These are phyloP conservation scores for Dione juno DNA, from an alignment of 2,888 invertebrate species.

Conservation along the genomic window DNA sequence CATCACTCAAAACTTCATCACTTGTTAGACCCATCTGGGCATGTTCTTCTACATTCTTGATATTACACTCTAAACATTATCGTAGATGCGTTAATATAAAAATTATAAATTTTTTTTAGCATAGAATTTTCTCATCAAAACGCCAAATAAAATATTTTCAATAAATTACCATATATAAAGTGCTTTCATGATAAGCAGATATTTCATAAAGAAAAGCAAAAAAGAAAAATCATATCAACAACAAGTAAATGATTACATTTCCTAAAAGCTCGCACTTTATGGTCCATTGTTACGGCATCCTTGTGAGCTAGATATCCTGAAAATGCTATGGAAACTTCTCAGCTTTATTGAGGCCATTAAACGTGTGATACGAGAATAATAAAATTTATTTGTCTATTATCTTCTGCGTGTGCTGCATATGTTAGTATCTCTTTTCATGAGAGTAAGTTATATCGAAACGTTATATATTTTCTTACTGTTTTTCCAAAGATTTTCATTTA, in stretches of 20 bases:
- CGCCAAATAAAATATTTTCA: no score
- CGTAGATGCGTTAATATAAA: no score
- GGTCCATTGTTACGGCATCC: conserved; percentile 18
- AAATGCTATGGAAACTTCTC: conserved; percentile 21
- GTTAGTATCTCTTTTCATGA: background rate
- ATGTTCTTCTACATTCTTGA: no score
- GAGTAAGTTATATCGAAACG: no score
- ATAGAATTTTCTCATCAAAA: no score
- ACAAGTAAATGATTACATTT: conserved; percentile 19
- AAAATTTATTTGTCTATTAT: background rate
- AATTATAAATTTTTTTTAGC: no score
- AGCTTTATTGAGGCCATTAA: conserved; percentile 3
- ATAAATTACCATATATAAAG: no score
- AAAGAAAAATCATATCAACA: background rate
- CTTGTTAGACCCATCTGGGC: no score
- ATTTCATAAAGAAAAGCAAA: conserved; percentile 2
- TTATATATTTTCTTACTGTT: no score
- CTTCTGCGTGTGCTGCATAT: background rate
- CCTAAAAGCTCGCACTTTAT: conserved; percentile 24
- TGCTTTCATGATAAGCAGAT: background rate
- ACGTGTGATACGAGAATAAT: background rate
- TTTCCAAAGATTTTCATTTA: no score
- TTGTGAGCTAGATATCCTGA: conserved; percentile 25
- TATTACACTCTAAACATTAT: no score
- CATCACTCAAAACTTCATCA: no score